phyloP scores from a whole-genome alignment of 2,888 invertebrate genomes.

The Platerodrilus igneus region DNA sequence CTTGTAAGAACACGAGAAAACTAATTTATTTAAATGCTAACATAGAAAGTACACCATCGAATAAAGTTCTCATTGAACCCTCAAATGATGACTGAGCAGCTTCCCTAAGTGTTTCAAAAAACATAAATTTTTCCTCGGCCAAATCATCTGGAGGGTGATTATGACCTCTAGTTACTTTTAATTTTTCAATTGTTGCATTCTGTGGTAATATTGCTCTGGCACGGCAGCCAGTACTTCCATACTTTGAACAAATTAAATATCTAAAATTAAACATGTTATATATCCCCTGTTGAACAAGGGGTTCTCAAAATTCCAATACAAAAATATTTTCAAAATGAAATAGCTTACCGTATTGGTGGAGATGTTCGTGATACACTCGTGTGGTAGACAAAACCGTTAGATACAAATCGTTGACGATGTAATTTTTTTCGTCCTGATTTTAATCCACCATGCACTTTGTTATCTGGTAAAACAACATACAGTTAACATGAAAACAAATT shows the following conservation, averaged over 20 bases:
- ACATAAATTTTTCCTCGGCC: slow-evolving; percentile 20
- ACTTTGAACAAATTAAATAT: slow-evolving; percentile 32
- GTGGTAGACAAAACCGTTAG: slow-evolving; percentile 34
- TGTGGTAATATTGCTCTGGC: slow-evolving; percentile 30
- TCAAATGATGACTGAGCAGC: slow-evolving; percentile 13
- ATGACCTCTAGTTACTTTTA: slow-evolving; percentile 30
- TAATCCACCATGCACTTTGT: slow-evolving; percentile 1
- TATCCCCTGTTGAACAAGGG: too few species aligned
- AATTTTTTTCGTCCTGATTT: slow-evolving; percentile 20
- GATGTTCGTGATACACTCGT: slow-evolving; percentile 32
- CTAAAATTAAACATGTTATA: slow-evolving; percentile 20
- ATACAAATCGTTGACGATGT: slow-evolving; percentile 27
- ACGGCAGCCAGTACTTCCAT: slow-evolving; percentile 29
- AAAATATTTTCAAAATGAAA: neutral
- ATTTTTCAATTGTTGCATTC: slow-evolving; percentile 23
- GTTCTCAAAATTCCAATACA: neutral
- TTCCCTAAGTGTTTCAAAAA: slow-evolving; percentile 18
- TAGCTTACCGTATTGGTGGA: slow-evolving; percentile 31
- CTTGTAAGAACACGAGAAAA: too few species aligned
- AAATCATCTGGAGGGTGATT: slow-evolving; percentile 34
- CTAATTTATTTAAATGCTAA: slow-evolving; percentile 9
- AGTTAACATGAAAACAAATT: too few species aligned
- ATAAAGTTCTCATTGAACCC: slow-evolving; percentile 13
- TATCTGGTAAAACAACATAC: slow-evolving; percentile 22
- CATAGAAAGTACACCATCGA: slow-evolving; percentile 19